Evolutionary conservation across 1,140 invertebrate genomes (phyloP).

Genomic region (Solenopsis fugax): DNA sequence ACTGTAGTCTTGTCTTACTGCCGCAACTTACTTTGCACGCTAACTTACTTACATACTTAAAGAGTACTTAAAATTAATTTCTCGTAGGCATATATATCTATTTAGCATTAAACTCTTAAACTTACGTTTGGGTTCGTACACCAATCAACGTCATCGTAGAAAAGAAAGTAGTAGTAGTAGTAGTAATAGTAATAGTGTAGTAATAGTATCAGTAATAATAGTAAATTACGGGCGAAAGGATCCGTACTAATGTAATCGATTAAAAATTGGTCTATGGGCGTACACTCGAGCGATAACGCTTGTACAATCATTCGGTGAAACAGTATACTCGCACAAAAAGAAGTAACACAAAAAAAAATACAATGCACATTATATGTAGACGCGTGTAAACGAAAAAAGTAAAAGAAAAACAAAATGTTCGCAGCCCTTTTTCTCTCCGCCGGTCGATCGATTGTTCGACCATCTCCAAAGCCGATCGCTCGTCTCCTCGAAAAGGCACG

Average conservation of each 20-base stretch:
- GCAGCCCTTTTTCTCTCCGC: not conserved
- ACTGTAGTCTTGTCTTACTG: slow-evolving; percentile 43
- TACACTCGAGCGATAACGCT: slow-evolving; percentile 46
- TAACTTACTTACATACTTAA: slow-evolving; percentile 57
- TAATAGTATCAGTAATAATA: slow-evolving; percentile 59
- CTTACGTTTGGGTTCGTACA: slow-evolving; percentile 49
- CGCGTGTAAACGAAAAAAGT: slow-evolving; percentile 25
- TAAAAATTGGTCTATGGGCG: slow-evolving; percentile 63
- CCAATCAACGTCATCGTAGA: slow-evolving; percentile 56
- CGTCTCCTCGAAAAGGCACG: slow-evolving; percentile 73
- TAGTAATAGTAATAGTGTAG: slow-evolving; percentile 47
- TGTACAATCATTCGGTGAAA: slow-evolving; percentile 53
- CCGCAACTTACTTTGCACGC: slow-evolving; percentile 9
- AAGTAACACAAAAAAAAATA: slow-evolving; percentile 47
- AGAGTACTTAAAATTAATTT: slow-evolving; percentile 69
- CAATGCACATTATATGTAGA: slow-evolving; percentile 30
- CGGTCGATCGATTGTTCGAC: slow-evolving; percentile 61
- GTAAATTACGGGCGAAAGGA: slow-evolving; percentile 50
- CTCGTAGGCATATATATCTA: slow-evolving; percentile 65
- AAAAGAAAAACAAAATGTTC: slow-evolving; percentile 31
- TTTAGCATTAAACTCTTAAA: slow-evolving; percentile 48
- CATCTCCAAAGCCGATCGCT: slow-evolving; percentile 62
- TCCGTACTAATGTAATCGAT: slow-evolving; percentile 55
- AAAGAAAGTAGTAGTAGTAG: slow-evolving; percentile 62
- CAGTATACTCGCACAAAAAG: slow-evolving; percentile 30